Evolutionary conservation across 2,888 invertebrate genomes (phyloP).

Genomic region (Acronicta psi): DNA sequence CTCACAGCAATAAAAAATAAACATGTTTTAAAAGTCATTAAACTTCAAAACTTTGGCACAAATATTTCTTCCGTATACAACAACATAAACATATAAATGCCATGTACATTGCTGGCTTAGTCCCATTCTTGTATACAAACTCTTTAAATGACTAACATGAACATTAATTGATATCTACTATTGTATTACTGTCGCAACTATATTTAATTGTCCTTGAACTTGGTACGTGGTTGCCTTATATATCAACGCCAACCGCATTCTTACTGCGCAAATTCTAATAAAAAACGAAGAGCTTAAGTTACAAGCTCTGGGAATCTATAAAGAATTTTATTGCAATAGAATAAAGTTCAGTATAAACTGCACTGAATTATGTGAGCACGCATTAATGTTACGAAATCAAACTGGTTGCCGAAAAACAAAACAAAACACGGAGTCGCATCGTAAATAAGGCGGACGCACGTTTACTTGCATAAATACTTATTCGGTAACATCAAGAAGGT

Average conservation of each 20-base stretch:
- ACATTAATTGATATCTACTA: constrained; percentile 24
- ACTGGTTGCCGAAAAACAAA: constrained; percentile 53
- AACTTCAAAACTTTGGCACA: background rate
- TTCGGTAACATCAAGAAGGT: background rate
- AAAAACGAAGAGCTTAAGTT: constrained; percentile 4
- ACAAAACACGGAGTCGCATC: constrained; percentile 19
- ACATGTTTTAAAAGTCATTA: background rate
- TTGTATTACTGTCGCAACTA: constrained; percentile 11
- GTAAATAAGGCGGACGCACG: constrained; percentile 14
- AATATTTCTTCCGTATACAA: constrained; percentile 8
- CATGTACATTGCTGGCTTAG: constrained; percentile 16
- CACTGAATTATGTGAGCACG: background rate
- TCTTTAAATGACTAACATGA: constrained; percentile 10
- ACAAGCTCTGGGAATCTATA: background rate
- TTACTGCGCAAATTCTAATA: constrained; percentile 12
- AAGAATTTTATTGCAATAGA: background rate
- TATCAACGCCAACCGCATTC: constrained; percentile 54
- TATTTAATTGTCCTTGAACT: constrained; percentile 64
- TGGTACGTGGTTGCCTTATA: constrained; percentile 56
- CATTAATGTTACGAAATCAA: constrained; percentile 35
- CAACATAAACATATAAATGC: background rate
- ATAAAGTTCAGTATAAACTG: constrained; percentile 15
- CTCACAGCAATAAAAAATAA: too few species aligned
- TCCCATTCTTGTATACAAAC: background rate
- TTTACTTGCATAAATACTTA: constrained; percentile 1